These are phyloP conservation scores for Trichopria drosophilae DNA, from an alignment of 2,888 invertebrate species.

Conservation along the genomic window DNA sequence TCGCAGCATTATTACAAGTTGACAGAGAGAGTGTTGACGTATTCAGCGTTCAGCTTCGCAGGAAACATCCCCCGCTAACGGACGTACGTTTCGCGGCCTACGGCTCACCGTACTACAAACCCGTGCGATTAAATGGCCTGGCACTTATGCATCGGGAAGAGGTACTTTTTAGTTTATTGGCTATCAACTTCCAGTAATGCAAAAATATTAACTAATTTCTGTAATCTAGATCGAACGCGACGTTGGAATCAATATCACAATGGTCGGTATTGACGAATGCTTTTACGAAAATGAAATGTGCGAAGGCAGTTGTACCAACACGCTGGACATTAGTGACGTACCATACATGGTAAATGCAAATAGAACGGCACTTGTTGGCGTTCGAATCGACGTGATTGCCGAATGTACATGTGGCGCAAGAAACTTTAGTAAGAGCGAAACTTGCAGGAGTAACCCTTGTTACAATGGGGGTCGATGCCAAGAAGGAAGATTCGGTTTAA, in stretches of 20 bases:
- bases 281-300: slow-evolving; percentile 93
- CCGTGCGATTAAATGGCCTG: slow-evolving; percentile 90
- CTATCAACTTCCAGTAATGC: too few species aligned
- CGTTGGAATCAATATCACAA: slow-evolving; percentile 93
- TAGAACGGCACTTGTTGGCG: slow-evolving; percentile 93
- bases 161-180: slow-evolving; percentile 56
- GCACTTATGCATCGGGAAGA: slow-evolving; percentile 91
- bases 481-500: slow-evolving; percentile 84
- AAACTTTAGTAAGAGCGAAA: slow-evolving; percentile 87
- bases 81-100: slow-evolving; percentile 94
- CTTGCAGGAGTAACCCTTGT: slow-evolving; percentile 87
- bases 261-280: slow-evolving; percentile 98
- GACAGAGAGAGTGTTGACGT: slow-evolving; percentile 90
- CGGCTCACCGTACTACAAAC: slow-evolving; percentile 93
- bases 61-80: slow-evolving; percentile 84
- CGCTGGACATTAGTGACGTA: slow-evolving; percentile 82
- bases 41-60: slow-evolving; percentile 90
- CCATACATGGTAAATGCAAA: slow-evolving; percentile 98
- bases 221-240: slow-evolving; percentile 77
- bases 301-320: slow-evolving; percentile 94
- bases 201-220: too few species aligned
- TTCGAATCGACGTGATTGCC: slow-evolving; percentile 88
- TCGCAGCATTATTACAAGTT: slow-evolving; percentile 82
- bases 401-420: slow-evolving; percentile 93
- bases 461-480: slow-evolving; percentile 96